Evolutionary conservation across 1,140 invertebrate genomes (phyloP).

Genomic region (Tribolium madens): DNA sequence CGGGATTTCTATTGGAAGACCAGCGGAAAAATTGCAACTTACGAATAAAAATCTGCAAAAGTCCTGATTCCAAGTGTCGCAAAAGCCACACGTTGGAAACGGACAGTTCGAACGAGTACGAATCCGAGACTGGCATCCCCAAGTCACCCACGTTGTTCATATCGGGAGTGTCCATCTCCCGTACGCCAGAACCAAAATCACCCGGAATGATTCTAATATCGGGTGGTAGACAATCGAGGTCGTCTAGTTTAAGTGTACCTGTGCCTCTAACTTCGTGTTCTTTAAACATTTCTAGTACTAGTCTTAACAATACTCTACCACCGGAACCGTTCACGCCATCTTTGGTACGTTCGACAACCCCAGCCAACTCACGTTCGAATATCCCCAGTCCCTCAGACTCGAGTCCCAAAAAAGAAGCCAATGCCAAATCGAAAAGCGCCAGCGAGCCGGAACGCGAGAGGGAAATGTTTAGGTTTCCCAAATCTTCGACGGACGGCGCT

Average conservation of each 20-base stretch:
- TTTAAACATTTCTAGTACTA: conserved; percentile 63
- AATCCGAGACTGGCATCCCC: conserved; percentile 72
- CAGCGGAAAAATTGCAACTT: conserved; percentile 57
- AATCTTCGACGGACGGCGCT: conserved; percentile 71
- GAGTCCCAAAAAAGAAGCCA: conserved; percentile 56
- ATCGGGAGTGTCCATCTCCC: conserved; percentile 72
- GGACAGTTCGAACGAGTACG: conserved; percentile 71
- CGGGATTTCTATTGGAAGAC: conserved; percentile 60
- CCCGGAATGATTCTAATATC: conserved; percentile 63
- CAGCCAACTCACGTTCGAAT: conserved; percentile 58
- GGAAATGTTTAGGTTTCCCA: conserved; percentile 71
- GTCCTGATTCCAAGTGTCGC: conserved; percentile 45
- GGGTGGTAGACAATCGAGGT: conserved; percentile 66
- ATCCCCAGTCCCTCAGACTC: conserved; percentile 54
- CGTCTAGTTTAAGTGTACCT: conserved; percentile 68
- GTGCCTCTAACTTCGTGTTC: conserved; percentile 64
- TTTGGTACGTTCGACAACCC: conserved; percentile 62
- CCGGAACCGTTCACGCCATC: conserved; percentile 64
- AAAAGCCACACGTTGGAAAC: conserved; percentile 64
- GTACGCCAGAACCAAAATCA: conserved; percentile 70
- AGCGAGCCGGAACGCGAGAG: conserved; percentile 69
- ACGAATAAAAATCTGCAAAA: conserved; percentile 63
- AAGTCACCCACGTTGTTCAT: conserved; percentile 73
- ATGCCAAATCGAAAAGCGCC: conserved; percentile 68
- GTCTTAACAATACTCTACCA: conserved; percentile 61